Evolutionary conservation across 2,797 vertebrate species (phyloP).

Genomic region (Pseudotriccus pelzelni): DNA sequence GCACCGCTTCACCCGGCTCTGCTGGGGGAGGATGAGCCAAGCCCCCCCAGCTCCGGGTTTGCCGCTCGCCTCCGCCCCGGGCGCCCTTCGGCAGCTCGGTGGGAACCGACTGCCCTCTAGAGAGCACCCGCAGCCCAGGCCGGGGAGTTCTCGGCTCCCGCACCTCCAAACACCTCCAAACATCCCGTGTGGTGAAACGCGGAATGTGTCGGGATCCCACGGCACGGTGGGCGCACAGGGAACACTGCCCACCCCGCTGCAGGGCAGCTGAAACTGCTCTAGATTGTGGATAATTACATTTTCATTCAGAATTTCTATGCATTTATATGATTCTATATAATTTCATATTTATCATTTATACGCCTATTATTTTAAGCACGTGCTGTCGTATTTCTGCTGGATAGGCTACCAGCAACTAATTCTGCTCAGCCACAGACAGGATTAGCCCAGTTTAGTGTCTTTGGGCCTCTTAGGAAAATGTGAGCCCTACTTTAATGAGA

Average conservation of each 20-base stretch:
- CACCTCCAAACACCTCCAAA: not conserved
- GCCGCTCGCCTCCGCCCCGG: not conserved
- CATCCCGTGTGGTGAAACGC: accelerated
- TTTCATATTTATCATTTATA: not conserved
- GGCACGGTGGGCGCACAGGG: accelerated
- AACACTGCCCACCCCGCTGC: accelerated
- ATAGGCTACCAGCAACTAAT: not conserved
- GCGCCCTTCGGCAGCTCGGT: accelerated
- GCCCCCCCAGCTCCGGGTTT: accelerated
- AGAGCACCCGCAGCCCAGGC: not conserved
- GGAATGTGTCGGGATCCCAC: accelerated
- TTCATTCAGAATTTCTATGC: not conserved
- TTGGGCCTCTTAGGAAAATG: not conserved
- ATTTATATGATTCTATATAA: not conserved
- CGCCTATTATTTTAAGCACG: not conserved
- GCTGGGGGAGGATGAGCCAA: accelerated
- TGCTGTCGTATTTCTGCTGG: not conserved
- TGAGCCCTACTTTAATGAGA: accelerated
- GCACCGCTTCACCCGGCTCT: accelerated
- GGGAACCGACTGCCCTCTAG: slow-evolving; percentile 34
- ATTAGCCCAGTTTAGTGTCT: accelerated
- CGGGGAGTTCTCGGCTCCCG: accelerated
- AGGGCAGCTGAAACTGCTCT: not conserved
- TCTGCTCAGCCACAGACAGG: not conserved
- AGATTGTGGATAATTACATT: no score